Conservation (phyloP, 2,113 vertebrate genomes). For the Rousettus leschenaultii region DNA sequence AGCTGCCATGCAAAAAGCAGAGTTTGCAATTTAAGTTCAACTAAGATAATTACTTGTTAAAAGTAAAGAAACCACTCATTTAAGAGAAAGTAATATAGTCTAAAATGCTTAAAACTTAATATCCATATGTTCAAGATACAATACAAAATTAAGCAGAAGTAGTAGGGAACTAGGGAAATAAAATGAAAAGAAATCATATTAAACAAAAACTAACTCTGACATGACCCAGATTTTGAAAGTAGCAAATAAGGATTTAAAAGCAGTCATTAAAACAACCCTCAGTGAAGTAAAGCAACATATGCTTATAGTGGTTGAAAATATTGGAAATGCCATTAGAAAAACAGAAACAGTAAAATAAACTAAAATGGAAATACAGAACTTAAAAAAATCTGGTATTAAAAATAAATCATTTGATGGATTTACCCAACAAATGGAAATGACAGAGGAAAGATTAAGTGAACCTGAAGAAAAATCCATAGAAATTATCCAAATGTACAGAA, state of each 20-base stretch:
- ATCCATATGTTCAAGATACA: not conserved
- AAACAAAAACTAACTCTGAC: not conserved
- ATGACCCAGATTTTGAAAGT: not conserved
- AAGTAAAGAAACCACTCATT: not conserved
- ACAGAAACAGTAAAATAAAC: not conserved
- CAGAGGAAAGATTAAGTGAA: not conserved
- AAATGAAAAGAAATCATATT: not conserved
- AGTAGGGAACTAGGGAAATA: not conserved
- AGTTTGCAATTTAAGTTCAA: not conserved
- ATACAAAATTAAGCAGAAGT: not conserved
- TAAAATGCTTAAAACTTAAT: not conserved
- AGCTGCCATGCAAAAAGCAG: not conserved
- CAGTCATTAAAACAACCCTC: not conserved
- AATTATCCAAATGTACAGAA: not conserved
- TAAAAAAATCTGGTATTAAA: not conserved
- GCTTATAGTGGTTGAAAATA: not conserved
- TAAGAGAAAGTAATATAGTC: not conserved
- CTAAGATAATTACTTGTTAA: not conserved
- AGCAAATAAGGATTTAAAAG: not conserved
- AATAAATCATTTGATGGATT: not conserved
- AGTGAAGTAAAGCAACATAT: not conserved
- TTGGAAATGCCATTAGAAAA: not conserved
- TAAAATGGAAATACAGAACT: not conserved
- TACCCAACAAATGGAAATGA: not conserved
- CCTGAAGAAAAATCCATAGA: not conserved